These are phyloP conservation scores for Iselma pallidipennis DNA, from an alignment of 2,888 invertebrate genomes.

Conservation along the genomic window DNA sequence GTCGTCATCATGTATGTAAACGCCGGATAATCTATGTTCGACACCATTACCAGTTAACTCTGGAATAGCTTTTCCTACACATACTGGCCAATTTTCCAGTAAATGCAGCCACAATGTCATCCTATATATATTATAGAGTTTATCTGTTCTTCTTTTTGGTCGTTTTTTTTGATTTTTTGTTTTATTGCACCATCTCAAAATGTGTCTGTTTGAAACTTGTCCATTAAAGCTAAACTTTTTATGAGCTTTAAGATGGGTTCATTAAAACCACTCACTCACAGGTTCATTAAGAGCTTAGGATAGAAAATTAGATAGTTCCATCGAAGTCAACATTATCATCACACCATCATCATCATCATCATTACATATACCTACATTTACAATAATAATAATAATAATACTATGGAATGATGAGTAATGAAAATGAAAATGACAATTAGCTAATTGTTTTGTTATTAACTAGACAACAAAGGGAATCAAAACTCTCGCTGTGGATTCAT, in stretches of 20 bases:
- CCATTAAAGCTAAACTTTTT: background rate
- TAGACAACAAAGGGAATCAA: too few species aligned
- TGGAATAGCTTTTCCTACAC: background rate
- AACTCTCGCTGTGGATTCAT: too few species aligned
- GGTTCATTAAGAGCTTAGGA: background rate
- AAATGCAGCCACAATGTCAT: background rate
- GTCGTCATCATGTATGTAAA: background rate
- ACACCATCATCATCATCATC: background rate
- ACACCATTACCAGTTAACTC: background rate
- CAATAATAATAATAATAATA: background rate
- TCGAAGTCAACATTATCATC: background rate
- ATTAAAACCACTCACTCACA: background rate
- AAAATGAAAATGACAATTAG: too few species aligned
- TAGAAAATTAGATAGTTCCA: background rate
- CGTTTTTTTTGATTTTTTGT: background rate
- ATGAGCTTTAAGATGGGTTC: background rate
- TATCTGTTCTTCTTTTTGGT: background rate
- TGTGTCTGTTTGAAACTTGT: background rate
- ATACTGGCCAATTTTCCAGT: background rate
- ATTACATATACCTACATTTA: background rate
- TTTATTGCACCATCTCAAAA: background rate
- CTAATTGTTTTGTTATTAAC: too few species aligned
- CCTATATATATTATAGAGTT: background rate
- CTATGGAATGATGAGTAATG: background rate
- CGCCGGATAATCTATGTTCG: background rate